Percentiles rank a stretch among this genome's conserved stretches.
Conservation (phyloP, 2,113 vertebrate genomes). For the Hypanus sabinus region DNA sequence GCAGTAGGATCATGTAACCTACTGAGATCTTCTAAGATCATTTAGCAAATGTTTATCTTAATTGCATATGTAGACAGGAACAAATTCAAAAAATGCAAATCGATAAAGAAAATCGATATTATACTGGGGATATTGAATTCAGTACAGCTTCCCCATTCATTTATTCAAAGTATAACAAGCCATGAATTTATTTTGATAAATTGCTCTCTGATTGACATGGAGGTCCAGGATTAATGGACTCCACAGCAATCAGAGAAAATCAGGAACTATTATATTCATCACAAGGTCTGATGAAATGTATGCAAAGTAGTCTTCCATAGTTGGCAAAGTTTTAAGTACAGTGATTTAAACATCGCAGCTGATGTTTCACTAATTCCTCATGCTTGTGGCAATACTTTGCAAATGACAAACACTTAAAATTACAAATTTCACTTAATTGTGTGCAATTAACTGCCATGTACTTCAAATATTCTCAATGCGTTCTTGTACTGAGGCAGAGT, state of each 20-base stretch:
- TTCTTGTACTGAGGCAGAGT: background rate
- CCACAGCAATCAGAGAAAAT: background rate
- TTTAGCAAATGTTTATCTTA: background rate
- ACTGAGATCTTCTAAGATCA: background rate
- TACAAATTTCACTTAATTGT: background rate
- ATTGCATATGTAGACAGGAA: background rate
- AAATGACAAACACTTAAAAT: background rate
- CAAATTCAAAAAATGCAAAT: background rate
- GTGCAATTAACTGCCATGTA: background rate
- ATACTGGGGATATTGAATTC: background rate
- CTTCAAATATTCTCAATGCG: background rate
- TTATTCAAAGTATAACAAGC: background rate
- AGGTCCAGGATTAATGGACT: slow-evolving; percentile 5
- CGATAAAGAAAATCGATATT: background rate
- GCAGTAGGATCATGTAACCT: slow-evolving; percentile 2
- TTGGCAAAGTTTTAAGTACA: background rate
- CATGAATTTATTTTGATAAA: background rate
- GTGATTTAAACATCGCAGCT: background rate
- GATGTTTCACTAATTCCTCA: slow-evolving; percentile 19
- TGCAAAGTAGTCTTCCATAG: slow-evolving; percentile 9
- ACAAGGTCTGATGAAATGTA: slow-evolving; percentile 1
- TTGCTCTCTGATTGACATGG: background rate
- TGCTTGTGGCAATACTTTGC: background rate
- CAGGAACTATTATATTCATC: background rate
- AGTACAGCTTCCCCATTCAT: background rate